These are phyloP conservation scores for Drosophila recens DNA, from an alignment of 2,888 invertebrate genomes.

Conservation along the genomic window DNA sequence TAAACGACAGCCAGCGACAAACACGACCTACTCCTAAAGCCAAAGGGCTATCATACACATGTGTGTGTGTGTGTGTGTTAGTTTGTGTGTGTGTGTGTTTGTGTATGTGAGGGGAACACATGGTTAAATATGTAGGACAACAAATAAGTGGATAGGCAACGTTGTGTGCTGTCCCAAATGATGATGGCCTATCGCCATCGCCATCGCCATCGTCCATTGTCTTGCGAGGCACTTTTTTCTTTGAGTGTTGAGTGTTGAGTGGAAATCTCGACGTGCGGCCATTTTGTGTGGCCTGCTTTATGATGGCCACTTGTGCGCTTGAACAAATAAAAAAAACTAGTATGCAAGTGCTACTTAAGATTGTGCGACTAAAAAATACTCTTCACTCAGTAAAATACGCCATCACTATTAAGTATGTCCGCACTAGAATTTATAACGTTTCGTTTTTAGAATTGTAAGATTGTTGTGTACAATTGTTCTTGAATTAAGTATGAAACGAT, in stretches of 20 bases:
- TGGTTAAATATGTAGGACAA: conserved; percentile 58
- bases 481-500: too few species aligned
- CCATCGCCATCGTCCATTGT: conserved; percentile 53
- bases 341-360: not conserved
- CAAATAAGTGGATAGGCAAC: conserved; percentile 52
- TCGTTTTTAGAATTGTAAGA: too few species aligned
- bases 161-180: conserved; percentile 51
- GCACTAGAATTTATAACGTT: too few species aligned
- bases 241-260: conserved; percentile 36
- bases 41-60: conserved; percentile 24
- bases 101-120: conserved; percentile 44
- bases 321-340: conserved; percentile 39
- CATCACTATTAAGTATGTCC: too few species aligned
- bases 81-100: conserved; percentile 15
- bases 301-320: conserved; percentile 59
- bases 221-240: conserved; percentile 46
- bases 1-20: conserved; percentile 62
- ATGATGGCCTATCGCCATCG: conserved; percentile 62
- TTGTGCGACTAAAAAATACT: not conserved
- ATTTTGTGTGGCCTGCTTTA: conserved; percentile 58
- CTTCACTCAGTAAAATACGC: not conserved
- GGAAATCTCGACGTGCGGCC: conserved; percentile 68
- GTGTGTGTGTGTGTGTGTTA: not conserved
- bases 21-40: conserved; percentile 32
- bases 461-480: too few species aligned